A percentile compares a stretch with the other conserved stretches of the same genome.
Conservation (phyloP, 2,113 vertebrate genomes). For the Nannospalax galili region DNA sequence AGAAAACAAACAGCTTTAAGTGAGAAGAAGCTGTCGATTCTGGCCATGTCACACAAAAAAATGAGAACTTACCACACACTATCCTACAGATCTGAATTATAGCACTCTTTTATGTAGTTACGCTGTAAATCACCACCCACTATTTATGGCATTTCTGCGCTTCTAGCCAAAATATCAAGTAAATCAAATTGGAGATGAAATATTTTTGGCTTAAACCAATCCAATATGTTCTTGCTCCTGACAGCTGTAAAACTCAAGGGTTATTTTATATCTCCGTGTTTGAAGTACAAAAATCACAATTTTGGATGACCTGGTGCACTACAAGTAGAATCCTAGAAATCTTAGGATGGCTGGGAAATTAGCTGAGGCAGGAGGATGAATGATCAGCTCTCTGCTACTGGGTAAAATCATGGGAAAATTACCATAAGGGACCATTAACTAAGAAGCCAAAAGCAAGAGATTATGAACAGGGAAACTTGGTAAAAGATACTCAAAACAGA, state of each 20-base stretch:
- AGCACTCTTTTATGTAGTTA: slow-evolving; percentile 58
- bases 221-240: slow-evolving; percentile 70
- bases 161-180: slow-evolving; percentile 79
- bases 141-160: slow-evolving; percentile 42
- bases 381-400: not conserved
- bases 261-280: slow-evolving; percentile 67
- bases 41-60: slow-evolving; percentile 17
- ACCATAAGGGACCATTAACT: not conserved
- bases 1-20: slow-evolving; percentile 59
- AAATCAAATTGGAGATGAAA: slow-evolving; percentile 78
- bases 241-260: slow-evolving; percentile 65
- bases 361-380: slow-evolving; percentile 46
- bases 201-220: slow-evolving; percentile 70
- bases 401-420: not conserved
- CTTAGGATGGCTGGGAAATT: slow-evolving; percentile 64
- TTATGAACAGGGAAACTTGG: not conserved
- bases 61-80: not conserved
- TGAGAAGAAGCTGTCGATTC: slow-evolving; percentile 40
- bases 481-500: not conserved
- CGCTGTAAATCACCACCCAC: slow-evolving; percentile 69
- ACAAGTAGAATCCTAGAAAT: slow-evolving; percentile 64
- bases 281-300: slow-evolving; percentile 66
- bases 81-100: slow-evolving; percentile 44
- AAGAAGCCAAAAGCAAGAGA: slow-evolving; percentile 34
- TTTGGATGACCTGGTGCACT: slow-evolving; percentile 58